Base-by-base conservation (phyloP, 2,888 invertebrate genomes). In the Seira sanloemensis region DNA sequence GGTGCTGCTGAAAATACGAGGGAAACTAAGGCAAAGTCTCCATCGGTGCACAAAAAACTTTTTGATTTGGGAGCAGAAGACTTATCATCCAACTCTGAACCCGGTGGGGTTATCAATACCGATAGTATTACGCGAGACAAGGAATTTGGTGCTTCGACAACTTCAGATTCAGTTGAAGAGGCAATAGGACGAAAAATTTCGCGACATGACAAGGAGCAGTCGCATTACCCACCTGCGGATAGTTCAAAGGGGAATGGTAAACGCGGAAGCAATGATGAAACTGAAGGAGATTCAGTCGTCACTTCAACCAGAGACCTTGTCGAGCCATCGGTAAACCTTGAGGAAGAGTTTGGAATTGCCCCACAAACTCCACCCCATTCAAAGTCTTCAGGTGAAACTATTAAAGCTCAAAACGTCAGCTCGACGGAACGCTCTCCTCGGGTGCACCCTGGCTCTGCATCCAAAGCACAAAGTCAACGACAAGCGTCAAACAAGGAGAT, bases 1-100 rank as follows among this genome's bases (percentile, higher is more conserved):
- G 88, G 93, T 91, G 77, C 37, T 23, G 65, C 50, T 46, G 4
- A 75, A n/a, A 50, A 7, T 50, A 50, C 12, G 16, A 18, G 78
- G 25, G 85, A 86, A 25, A 78, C 62, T 27, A 2, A 37, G 69
- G 16, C 26, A 0, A 23, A 19, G 37, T 58, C 72, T 23, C 76
- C 71, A 2, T 72, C 77, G 5, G 67, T 50, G 12, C 76, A 54
- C 19, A 73, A 83, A 25, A 67, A 67, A 1, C 16, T 77, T 16
- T 5, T 74, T 23, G 83, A 83, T n/a, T 24, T 83, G 23, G 83
- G 83, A 0, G 24, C 83, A 7, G 83, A 83, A 58, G 83, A 83
- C 18, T 24, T 83, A 18, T 83, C 83, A 9, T 83, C 83, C 5
- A 78, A 67, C 23, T 83, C 83, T 21, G 83, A 83, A 24, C 65